Base-by-base conservation (phyloP, 2,797 vertebrate species). In the Cryptoblepharus egeriae region DNA sequence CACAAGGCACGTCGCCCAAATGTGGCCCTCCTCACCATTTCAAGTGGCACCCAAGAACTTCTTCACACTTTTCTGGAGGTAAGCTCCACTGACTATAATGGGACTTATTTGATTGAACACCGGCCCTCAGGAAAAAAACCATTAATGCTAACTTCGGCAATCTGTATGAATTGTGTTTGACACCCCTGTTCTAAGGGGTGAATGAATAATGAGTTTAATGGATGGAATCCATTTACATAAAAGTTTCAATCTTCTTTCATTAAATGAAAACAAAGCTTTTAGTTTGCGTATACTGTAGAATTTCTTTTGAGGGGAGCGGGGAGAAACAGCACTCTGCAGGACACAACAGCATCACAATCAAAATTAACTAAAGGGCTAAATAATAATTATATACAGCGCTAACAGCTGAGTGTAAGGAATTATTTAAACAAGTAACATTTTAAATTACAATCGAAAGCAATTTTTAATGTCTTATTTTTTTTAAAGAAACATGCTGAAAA, bases 131-230 rank as follows among this genome's bases (percentile, higher is more conserved):
- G n/a, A n/a, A n/a, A n/a, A n/a, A n/a, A n/a, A n/a, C n/a, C n/a
- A n/a, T n/a, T n/a, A n/a, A n/a, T n/a, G n/a, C n/a, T n/a, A n/a
- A n/a, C n/a, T n/a, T n/a, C n/a, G n/a, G n/a, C n/a, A n/a, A n/a
- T n/a, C n/a, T n/a, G n/a, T n/a, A n/a, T n/a, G n/a, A n/a, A n/a
- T n/a, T n/a, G n/a, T n/a, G n/a, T n/a, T n/a, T n/a, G n/a, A n/a
- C n/a, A n/a, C n/a, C n/a, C n/a, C n/a, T n/a, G n/a, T n/a, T n/a
- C n/a, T n/a, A n/a, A n/a, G n/a, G n/a, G n/a, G n/a, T n/a, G n/a
- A n/a, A n/a, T n/a, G 84, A 89, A 87, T 78, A 6, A 73, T 83
- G 75, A 84, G 42, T 5, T 87, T 88, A 86, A 91, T 90, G 82
- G 73, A 90, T 58, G 28, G 88, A 45, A 91, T 77, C 39, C 86